Evolutionary conservation across 2,797 vertebrate genomes (phyloP), one percentile per base, ranked within the genome.

Genomic region (Sparidentex hasta): DNA sequence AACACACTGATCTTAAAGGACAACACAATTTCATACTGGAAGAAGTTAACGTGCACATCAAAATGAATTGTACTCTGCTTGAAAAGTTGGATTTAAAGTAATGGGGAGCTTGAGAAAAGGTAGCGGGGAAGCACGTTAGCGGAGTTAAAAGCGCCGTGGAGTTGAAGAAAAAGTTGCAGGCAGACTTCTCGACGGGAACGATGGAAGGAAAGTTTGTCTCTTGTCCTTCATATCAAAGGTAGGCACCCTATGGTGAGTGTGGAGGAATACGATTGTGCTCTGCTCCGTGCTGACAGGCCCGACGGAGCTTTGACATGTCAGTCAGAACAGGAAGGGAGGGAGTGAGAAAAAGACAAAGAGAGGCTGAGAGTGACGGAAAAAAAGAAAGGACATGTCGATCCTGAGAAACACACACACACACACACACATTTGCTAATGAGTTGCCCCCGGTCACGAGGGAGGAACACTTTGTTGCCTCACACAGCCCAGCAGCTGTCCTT

Each of bases 171-270:
- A 86, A 85, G 79, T 88, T 82, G 47, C 52, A 62, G 74, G 78
- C 78, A 58, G 83, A 72, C 62, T 67, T 76, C 61, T 75, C 59
- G 38, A 80, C 76, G 61, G 62, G 80, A 78, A 23, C 1, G 5
- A 73, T 51, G 74, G 65, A 78, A 57, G 77, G 25, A 86, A 85
- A 84, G 73, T 87, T 84, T 76, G 76, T 76, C 71, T 87, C 83
- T 81, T 82, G 88, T 92, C 90, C 90, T 83, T 90, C 85, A 77
- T 87, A 81, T 87, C 80, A 90, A 89, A 93, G 80, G 71, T 27
- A 81, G 82, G 71, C 87, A 68, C 90, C 87, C 89, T 58, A 61
- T 68, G 68, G 88, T 87, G 86, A 88, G 18, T 20, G 59, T 71
- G 78, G 65, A 82, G 79, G 62, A 81, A 87, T 70, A 57, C 20